phyloP scores from a whole-genome alignment of 2,888 invertebrate species.

The Caenorhabditis angaria region DNA sequence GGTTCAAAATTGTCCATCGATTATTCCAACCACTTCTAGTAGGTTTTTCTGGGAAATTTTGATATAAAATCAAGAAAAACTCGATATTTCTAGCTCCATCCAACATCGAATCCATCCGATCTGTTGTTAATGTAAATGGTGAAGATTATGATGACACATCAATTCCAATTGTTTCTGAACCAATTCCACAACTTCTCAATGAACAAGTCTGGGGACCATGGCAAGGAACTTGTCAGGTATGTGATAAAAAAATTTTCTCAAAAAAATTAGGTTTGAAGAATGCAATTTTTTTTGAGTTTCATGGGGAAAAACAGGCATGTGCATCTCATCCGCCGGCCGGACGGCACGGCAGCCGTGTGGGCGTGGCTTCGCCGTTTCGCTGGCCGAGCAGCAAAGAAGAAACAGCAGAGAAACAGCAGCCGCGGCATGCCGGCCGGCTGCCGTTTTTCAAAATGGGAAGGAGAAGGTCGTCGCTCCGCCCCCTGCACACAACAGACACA shows the following conservation, averaged over 20 bases:
- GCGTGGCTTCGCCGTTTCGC: too few relatives aligned
- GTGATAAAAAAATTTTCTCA: slow-evolving; percentile 9
- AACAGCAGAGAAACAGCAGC: too few relatives aligned
- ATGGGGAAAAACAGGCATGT: too few relatives aligned
- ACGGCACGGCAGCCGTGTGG: too few relatives aligned
- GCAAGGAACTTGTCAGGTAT: slow-evolving; percentile 66
- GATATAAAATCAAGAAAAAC: not conserved
- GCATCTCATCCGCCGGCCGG: too few relatives aligned
- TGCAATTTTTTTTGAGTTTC: too few relatives aligned
- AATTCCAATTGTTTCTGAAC: slow-evolving; percentile 11
- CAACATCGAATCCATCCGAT: slow-evolving; percentile 30
- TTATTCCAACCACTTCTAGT: slow-evolving; percentile 39
- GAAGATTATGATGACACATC: slow-evolving; percentile 39
- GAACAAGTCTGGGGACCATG: slow-evolving; percentile 68
- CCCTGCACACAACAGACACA: too few relatives aligned
- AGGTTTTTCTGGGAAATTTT: not conserved
- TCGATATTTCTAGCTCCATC: slow-evolving; percentile 16
- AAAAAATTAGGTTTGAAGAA: not conserved
- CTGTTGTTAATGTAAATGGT: slow-evolving; percentile 31
- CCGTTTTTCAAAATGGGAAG: too few relatives aligned
- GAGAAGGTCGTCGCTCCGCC: too few relatives aligned
- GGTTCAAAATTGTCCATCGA: slow-evolving; percentile 55
- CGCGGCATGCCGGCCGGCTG: too few relatives aligned
- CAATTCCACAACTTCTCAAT: slow-evolving; percentile 14
- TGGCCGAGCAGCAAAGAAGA: too few relatives aligned